Base-by-base conservation (phyloP, 2,797 vertebrate species). In the Centropyge bicolor region DNA sequence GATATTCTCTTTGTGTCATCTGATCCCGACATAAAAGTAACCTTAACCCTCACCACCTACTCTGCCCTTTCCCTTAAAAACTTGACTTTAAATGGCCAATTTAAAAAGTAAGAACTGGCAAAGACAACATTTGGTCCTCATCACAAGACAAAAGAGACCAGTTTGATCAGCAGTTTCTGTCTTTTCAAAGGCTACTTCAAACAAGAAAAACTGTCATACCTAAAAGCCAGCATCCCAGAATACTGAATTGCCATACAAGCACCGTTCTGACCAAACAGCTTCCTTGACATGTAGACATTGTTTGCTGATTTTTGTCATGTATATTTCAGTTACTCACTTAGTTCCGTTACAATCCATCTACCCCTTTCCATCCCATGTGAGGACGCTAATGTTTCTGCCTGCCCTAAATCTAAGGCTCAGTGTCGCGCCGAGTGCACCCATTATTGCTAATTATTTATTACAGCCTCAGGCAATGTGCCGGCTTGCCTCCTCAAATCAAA, bases 371-470 rank as follows among this genome's bases (percentile, higher is more conserved):
- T 86, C 80, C 80, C 81, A 71, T 73, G 75, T 80, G 88, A 82
- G 81, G 81, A 88, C 87, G 80, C 78, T 84, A 87, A 89, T 90
- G 80, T 82, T 75, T 78, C 80, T 83, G 55, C n/a, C 65, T 89
- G 89, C 85, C 90, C 90, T 83, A 84, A 89, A 92, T 92, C 82
- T 87, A 78, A 88, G 66, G 84, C 86, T 83, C 78, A 59, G 86
- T 83, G 89, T 92, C 80, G 63, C 76, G 46, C 76, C 52, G 77
- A 85, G 86, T 84, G 81, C 87, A 59, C 88, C 87, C 91, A 88
- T 94, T 93, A 92, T 83, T 87, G 86, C 85, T 94, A 95, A 95
- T 94, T 94, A 93, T 94, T 92, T 92, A 93, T 92, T 88, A 75
- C 84, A 87, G 90, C 92, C 90, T 56, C 66, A 60, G 92, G 92